Evolutionary conservation across 2,113 vertebrate genomes (phyloP).

Genomic region (Lophotis ruficrista): DNA sequence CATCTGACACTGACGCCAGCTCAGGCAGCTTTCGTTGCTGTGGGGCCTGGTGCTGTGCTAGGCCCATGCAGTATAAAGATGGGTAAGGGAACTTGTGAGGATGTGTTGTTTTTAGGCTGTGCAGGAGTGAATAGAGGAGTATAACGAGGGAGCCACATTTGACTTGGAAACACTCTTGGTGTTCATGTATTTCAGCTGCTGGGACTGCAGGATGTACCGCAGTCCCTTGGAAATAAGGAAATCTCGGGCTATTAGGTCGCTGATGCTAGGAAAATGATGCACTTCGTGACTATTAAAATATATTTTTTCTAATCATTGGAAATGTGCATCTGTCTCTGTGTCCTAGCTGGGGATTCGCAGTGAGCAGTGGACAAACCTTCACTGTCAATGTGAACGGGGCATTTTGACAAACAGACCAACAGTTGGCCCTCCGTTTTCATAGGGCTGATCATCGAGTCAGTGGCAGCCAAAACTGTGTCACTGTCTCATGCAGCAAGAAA

Average conservation of each 20-base stretch:
- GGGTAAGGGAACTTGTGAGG: background rate
- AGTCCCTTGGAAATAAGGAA: background rate
- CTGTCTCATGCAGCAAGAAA: background rate
- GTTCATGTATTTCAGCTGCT: background rate
- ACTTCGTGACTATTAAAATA: background rate
- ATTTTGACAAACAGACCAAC: background rate
- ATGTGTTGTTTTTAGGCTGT: background rate
- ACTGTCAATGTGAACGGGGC: background rate
- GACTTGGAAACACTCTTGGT: background rate
- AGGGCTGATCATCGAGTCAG: background rate
- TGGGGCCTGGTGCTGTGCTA: background rate
- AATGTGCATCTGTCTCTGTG: background rate
- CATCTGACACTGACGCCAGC: accelerated
- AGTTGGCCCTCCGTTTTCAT: background rate
- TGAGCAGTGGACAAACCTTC: background rate
- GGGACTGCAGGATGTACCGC: background rate
- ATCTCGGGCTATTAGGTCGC: background rate
- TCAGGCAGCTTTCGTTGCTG: background rate
- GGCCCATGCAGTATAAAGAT: accelerated
- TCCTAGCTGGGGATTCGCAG: background rate
- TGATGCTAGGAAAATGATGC: background rate
- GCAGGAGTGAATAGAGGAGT: background rate
- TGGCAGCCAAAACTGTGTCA: background rate
- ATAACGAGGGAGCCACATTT: accelerated
- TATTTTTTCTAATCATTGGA: background rate